These are phyloP conservation scores for Adelosebastes latens DNA, from an alignment of 2,797 vertebrate genomes.

Conservation along the genomic window DNA sequence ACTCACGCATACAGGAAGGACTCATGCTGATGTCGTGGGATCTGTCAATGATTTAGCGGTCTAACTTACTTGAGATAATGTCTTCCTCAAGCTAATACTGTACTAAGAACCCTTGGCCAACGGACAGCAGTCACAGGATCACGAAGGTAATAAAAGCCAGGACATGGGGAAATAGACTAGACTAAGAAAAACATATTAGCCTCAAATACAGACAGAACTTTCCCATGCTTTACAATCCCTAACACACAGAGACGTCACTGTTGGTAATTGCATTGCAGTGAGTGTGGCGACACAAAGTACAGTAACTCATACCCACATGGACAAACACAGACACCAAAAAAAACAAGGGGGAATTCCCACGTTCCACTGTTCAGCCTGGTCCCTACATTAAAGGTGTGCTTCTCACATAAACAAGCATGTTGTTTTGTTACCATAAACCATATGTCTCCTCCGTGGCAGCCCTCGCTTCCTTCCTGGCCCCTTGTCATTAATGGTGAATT, in stretches of 20 bases:
- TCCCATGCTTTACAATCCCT: slow-evolving; percentile 17
- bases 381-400: slow-evolving; percentile 42
- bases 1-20: not conserved
- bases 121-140: slow-evolving; percentile 50
- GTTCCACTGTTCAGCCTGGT: slow-evolving; percentile 10
- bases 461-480: slow-evolving; percentile 66
- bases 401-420: slow-evolving; percentile 55
- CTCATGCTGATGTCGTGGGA: not conserved
- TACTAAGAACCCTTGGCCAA: not conserved
- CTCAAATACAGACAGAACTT: slow-evolving; percentile 44
- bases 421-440: slow-evolving; percentile 65
- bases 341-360: slow-evolving; percentile 54
- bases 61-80: not conserved
- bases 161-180: slow-evolving; percentile 70
- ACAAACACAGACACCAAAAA: slow-evolving; percentile 19
- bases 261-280: slow-evolving; percentile 1
- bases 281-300: slow-evolving; percentile 1
- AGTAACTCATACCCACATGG: not conserved
- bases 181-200: slow-evolving; percentile 52
- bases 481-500: slow-evolving; percentile 79
- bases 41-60: not conserved
- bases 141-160: slow-evolving; percentile 62
- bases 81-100: not conserved
- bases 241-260: slow-evolving; percentile 8
- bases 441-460: slow-evolving; percentile 34